phyloP scores from a whole-genome alignment of 2,113 vertebrate genomes.

The Anseranas semipalmata region DNA sequence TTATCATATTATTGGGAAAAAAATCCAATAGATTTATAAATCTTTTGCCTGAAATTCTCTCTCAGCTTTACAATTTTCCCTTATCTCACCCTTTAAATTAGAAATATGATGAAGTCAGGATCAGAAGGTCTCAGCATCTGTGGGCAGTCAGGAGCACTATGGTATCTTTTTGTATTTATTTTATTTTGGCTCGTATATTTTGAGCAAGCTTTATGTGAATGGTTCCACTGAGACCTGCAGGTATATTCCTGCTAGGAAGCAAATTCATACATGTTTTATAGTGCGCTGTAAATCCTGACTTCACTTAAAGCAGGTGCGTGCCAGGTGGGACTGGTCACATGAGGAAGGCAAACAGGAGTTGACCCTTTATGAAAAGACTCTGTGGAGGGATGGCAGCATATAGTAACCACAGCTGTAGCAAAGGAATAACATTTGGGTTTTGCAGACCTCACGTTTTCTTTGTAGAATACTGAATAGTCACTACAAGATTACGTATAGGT shows the following conservation, averaged over 20 bases:
- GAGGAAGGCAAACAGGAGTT: neutral
- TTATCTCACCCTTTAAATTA: neutral
- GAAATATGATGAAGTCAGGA: neutral
- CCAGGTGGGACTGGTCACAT: neutral
- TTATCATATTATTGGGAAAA: neutral
- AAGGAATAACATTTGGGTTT: neutral
- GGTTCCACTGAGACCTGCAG: neutral
- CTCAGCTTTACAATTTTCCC: neutral
- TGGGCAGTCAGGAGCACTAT: neutral
- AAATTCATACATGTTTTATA: neutral
- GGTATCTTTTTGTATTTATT: neutral
- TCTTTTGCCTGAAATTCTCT: neutral
- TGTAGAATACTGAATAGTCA: neutral
- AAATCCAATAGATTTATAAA: neutral
- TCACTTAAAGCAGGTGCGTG: neutral
- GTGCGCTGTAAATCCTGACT: neutral
- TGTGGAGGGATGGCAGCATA: neutral
- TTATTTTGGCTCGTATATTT: neutral
- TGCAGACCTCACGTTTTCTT: neutral
- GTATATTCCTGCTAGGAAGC: neutral
- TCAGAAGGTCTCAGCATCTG: neutral
- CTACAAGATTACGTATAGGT: neutral
- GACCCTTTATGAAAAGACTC: neutral
- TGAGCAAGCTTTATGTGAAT: neutral
- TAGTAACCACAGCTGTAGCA: neutral